These are phyloP conservation scores for Arizona elegans DNA, from an alignment of 2,113 vertebrate genomes.

Conservation along the genomic window DNA sequence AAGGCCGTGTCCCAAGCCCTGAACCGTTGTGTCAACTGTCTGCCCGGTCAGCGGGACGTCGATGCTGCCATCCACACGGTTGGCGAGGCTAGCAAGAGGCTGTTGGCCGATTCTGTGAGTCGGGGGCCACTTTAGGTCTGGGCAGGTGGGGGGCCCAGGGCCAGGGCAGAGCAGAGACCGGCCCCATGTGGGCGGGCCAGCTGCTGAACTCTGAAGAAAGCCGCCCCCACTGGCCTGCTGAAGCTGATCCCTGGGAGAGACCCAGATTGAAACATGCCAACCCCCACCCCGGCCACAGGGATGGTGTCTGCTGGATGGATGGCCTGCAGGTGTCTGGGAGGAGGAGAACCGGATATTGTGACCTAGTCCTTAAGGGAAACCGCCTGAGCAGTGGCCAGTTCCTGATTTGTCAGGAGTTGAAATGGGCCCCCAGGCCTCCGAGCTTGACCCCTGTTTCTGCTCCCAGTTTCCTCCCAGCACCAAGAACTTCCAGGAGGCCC, in stretches of 20 bases:
- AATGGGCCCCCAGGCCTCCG: neutral
- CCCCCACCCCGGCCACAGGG: neutral
- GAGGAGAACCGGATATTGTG: fast-evolving
- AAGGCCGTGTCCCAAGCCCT: conserved; percentile 94
- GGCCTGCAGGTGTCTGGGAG: neutral
- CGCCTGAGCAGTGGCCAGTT: neutral
- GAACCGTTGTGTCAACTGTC: conserved; percentile 90
- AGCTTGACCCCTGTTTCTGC: neutral
- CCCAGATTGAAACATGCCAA: neutral
- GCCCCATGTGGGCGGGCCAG: neutral
- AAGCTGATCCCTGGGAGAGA: neutral
- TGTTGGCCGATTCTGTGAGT: conserved; percentile 84
- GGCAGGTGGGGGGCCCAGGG: neutral
- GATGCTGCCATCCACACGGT: conserved; percentile 91
- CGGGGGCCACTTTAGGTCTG: neutral
- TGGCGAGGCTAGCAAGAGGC: conserved; percentile 92
- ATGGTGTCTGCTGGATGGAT: no score
- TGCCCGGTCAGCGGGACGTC: conserved; percentile 93
- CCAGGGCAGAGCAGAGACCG: neutral
- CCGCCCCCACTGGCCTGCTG: neutral
- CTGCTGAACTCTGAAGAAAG: neutral
- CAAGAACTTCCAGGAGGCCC: conserved; percentile 93
- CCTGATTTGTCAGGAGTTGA: neutral
- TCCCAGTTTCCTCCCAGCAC: conserved; percentile 87
- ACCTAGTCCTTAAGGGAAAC: neutral